A percentile compares a stretch with the other conserved stretches of the same genome.
Evolutionary conservation across 1,140 invertebrate genomes (phyloP).

Genomic region (Halictus rubicundus): DNA sequence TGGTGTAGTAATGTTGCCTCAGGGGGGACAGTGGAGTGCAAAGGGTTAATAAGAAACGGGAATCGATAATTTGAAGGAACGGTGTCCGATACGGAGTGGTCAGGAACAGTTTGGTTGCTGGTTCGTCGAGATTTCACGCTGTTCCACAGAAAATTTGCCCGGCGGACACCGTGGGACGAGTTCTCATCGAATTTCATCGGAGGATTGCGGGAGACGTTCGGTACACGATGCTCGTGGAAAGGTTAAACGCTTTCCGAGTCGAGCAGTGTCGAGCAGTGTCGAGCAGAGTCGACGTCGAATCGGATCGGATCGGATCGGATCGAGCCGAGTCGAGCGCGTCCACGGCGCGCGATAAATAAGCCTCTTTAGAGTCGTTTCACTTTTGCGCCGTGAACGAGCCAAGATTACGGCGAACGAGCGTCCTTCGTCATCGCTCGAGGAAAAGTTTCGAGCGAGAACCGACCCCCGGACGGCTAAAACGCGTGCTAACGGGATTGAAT

Average conservation of each 20-base stretch:
- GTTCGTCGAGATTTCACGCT: no score
- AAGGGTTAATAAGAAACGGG: no score
- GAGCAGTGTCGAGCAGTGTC: background rate
- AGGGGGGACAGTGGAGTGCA: no score
- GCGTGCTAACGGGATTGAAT: no score
- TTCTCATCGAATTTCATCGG: background rate
- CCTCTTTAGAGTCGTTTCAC: slow-evolving; percentile 10
- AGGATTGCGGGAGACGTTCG: background rate
- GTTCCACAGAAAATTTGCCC: no score
- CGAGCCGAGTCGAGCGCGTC: background rate
- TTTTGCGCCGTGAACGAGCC: slow-evolving; percentile 5
- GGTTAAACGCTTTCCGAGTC: slow-evolving; percentile 7
- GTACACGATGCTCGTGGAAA: background rate
- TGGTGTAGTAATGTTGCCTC: no score
- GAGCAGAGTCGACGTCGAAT: no score
- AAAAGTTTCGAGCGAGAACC: background rate
- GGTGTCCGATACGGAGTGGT: no score
- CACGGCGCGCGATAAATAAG: slow-evolving; percentile 4
- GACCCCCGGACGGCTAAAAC: no score
- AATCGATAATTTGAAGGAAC: no score
- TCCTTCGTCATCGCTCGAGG: background rate
- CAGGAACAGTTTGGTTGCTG: no score
- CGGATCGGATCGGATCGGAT: no score
- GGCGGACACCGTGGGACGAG: background rate
- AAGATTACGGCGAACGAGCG: slow-evolving; percentile 15